Evolutionary conservation across 2,888 invertebrate species (phyloP), one percentile per base, ranked within the genome.

Genomic region (Dolichopus griseipennis): DNA sequence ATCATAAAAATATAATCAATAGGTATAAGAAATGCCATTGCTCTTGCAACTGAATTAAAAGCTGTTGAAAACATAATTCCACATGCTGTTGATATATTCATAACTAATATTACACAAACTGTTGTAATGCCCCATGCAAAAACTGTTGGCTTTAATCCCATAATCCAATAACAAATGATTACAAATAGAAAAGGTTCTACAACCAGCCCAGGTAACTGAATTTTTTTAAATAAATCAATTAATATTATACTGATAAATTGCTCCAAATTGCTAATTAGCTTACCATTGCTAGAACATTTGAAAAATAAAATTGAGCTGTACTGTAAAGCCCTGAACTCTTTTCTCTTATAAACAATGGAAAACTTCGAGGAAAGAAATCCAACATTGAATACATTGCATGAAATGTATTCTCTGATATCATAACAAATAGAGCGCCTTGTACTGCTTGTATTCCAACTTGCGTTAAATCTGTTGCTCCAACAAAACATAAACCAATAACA

Each of bases 371-470:
- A 76, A 95, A 92, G 75, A 92, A 86, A 73, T 92, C 88, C 62
- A 97, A 83, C 1, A 93, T 91, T 0, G 93, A 90, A 79, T 96
- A 96, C 90, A 96, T 92, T 0, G 94, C 93, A 68, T 89, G 88
- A 81, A 95, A 96, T 0, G 94, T 92, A 76, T 94, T 92, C 83
- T 96, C 95, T 0, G 92, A 88, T 64, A 94, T 91, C 79, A 95
- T 86, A 73, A 94, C 88, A 79, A 95, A 95, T 8, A 95, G 82
- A 0, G 90, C 90, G 6, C 95, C 96, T 78, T 95, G 93, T 1
- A 94, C 88, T 33, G 93, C 91, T 77, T 93, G 93, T 27, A 97
- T 88, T 0, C 93, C 96, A 65, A 86, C 83, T 79, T 94, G 95
- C 65, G 90, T 89, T 0, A 87, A 82, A 0, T 85, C 82, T 8